Evolutionary conservation across 2,113 vertebrate genomes (phyloP), one percentile per base, ranked within the genome.

Genomic region (Nesogale talazaci): DNA sequence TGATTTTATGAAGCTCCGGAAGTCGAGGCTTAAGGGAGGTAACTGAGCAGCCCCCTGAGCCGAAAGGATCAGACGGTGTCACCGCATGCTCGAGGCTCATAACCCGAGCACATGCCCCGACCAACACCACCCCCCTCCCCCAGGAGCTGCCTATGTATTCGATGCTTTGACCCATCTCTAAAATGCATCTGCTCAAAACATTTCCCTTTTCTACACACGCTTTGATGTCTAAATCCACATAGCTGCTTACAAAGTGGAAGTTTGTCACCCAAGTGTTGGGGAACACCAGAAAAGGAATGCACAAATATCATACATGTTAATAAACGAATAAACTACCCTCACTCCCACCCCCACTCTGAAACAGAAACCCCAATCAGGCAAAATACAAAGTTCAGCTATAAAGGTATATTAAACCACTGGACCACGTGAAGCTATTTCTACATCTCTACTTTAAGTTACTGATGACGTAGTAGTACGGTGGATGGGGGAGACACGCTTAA

Each of bases 1-100:
- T 97, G 95, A 97, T 96, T 97, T 95, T 88, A 96, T 83, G 96
- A 97, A 83, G 93, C 87, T 80, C 70, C 86, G 92, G 98, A 98
- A 98, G 95, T 90, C 92, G 93, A 95, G 52, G 96, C 93, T 97
- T 97, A 97, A 92, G 96, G 96, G 89, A 12, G 69, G 96, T 96
- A 97, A 96, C 78, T 84, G 94, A 97, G 94, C 82, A 94, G 95
- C 91, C 94, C 93, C 46, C 9, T 52, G n/a, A 88, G 46, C 92
- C 67, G 79, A 86, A 78, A 90, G 83, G 85, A 93, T 10, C 27
- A 34, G 40, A 40, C 84, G n/a, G 65, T 4, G 29, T 88, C 69
- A 86, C 27, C 38, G 85, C 90, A 77, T n/a, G 36, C 96, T 72
- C 92, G 82, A 82, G 83, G 97, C 46, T 95, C 96, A 94, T 94